A percentile compares a stretch with the other conserved stretches of the same genome.
phyloP scores from a whole-genome alignment of 2,113 vertebrate genomes.

The Sinocyclocheilus maitianheensis region DNA sequence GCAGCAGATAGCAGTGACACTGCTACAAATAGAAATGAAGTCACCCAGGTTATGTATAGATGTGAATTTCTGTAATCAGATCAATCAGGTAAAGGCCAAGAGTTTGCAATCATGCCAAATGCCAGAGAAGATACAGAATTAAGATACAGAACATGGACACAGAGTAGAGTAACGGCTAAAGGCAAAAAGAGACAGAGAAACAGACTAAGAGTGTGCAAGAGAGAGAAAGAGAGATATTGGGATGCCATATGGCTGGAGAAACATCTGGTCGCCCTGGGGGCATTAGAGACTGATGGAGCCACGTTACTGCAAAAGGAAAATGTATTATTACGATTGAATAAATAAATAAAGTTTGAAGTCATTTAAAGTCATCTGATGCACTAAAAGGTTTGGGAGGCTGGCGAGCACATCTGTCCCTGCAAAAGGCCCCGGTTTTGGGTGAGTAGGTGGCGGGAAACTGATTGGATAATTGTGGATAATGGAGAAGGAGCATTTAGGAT shows the following conservation, averaged over 20 bases:
- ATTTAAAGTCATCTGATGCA: slow-evolving; percentile 64
- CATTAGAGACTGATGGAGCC: slow-evolving; percentile 62
- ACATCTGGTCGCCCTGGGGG: slow-evolving; percentile 80
- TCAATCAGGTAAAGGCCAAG: background rate
- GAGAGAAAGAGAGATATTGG: slow-evolving; percentile 49
- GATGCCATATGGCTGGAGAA: slow-evolving; percentile 73
- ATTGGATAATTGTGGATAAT: slow-evolving; percentile 50
- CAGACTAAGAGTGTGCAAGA: slow-evolving; percentile 9
- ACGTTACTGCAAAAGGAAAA: slow-evolving; percentile 71
- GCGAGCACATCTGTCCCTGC: slow-evolving; percentile 57
- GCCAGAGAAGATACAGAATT: background rate
- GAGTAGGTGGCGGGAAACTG: slow-evolving; percentile 30
- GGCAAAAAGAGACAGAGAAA: slow-evolving; percentile 33
- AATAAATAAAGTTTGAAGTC: slow-evolving; percentile 72
- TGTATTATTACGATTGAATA: slow-evolving; percentile 76
- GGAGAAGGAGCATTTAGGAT: slow-evolving; percentile 33
- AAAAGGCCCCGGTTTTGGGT: slow-evolving; percentile 39
- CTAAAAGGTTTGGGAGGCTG: slow-evolving; percentile 58
- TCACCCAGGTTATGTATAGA: background rate
- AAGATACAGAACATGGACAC: background rate
- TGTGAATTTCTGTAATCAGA: slow-evolving; percentile 4
- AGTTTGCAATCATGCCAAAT: slow-evolving; percentile 18
- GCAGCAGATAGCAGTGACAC: too few species aligned
- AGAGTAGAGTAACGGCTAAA: background rate
- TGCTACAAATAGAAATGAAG: background rate